Evolutionary conservation across 2,113 vertebrate genomes (phyloP).

Genomic region (Ceyx margarethae): DNA sequence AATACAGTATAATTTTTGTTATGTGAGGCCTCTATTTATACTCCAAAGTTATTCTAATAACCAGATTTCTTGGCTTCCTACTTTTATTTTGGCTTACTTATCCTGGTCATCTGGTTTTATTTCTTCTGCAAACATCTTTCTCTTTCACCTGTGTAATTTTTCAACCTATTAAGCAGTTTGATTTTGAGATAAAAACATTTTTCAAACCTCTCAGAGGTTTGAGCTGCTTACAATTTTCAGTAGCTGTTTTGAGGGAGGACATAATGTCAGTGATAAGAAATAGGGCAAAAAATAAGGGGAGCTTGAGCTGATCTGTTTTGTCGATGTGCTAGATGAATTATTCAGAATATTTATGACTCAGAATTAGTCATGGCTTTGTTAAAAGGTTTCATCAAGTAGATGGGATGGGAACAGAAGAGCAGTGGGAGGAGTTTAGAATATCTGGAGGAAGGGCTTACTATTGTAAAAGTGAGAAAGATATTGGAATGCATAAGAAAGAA

Average conservation of each 20-base stretch:
- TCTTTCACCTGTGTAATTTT: neutral
- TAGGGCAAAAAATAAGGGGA: neutral
- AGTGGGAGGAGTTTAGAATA: neutral
- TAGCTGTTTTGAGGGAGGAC: neutral
- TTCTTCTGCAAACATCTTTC: neutral
- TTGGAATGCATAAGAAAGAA: neutral
- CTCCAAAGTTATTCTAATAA: neutral
- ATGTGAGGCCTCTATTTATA: neutral
- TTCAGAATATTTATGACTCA: neutral
- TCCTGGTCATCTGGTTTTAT: neutral
- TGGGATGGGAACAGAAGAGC: neutral
- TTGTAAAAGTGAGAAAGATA: neutral
- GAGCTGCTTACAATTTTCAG: neutral
- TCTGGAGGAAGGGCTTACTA: neutral
- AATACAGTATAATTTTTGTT: neutral
- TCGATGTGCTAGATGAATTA: neutral
- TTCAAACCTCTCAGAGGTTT: neutral
- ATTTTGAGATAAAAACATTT: neutral
- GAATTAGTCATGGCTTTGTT: neutral
- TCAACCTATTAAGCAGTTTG: neutral
- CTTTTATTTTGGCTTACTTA: neutral
- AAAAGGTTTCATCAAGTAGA: neutral
- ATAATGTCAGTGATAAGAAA: neutral
- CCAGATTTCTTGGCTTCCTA: neutral
- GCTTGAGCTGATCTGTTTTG: neutral